Conservation (phyloP, 2,797 vertebrate genomes). For the Alosa sapidissima region DNA sequence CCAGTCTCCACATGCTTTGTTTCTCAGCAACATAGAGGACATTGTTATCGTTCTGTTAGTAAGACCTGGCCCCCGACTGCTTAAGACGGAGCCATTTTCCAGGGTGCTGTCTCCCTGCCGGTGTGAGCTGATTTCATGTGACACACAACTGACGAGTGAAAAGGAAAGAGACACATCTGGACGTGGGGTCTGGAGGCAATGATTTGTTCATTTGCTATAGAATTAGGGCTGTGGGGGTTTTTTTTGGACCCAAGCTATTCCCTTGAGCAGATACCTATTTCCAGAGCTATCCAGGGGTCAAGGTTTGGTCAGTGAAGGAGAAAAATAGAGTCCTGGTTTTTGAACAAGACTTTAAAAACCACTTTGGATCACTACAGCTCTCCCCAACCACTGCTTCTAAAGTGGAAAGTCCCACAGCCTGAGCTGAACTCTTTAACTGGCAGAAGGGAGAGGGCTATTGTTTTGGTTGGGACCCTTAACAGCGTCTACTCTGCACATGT, state of each 20-base stretch:
- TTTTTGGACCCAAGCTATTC: constrained; percentile 48
- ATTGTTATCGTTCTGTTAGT: constrained; percentile 47
- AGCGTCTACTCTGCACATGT: neutral
- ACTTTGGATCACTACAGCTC: constrained; percentile 30
- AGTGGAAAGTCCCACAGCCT: constrained; percentile 35
- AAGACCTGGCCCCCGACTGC: neutral
- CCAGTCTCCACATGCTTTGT: neutral
- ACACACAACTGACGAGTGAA: constrained; percentile 42
- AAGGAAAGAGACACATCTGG: constrained; percentile 57
- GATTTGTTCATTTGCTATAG: constrained; percentile 49
- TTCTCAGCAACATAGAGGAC: constrained; percentile 50
- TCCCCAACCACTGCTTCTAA: constrained; percentile 27
- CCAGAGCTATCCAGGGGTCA: constrained; percentile 75
- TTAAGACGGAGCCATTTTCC: constrained; percentile 38
- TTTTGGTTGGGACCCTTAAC: constrained; percentile 18
- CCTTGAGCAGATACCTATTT: constrained; percentile 74
- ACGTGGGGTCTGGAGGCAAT: constrained; percentile 57
- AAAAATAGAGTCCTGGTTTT: constrained; percentile 74
- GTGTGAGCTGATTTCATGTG: constrained; percentile 45
- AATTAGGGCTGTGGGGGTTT: constrained; percentile 42
- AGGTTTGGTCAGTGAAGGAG: constrained; percentile 77
- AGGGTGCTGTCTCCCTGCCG: constrained; percentile 42
- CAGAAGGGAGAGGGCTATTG: neutral
- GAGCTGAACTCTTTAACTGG: neutral
- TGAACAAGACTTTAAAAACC: constrained; percentile 56